phyloP scores from a whole-genome alignment of 1,140 invertebrate species.

The Lineus longissimus region DNA sequence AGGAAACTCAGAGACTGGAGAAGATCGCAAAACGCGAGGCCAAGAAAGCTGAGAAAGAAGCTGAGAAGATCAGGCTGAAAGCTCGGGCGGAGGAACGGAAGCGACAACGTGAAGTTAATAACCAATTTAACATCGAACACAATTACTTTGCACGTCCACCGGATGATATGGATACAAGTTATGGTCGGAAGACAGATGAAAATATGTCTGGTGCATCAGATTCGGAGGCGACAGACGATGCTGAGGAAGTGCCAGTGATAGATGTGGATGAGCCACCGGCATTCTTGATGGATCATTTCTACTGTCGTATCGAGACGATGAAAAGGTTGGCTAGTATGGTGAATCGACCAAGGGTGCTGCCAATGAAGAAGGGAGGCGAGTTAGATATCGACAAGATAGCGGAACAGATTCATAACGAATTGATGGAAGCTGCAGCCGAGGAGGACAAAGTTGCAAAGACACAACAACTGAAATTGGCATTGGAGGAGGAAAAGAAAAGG shows the following conservation, averaged over 20 bases:
- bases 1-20: slow-evolving; percentile 4
- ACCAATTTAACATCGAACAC: not conserved
- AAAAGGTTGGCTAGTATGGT: not conserved
- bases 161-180: not conserved
- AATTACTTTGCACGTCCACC: not conserved
- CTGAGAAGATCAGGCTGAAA: not conserved
- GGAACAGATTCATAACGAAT: not conserved
- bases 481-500: not conserved
- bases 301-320: not conserved
- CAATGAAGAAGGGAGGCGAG: not conserved
- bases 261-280: not conserved
- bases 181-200: too few relatives aligned
- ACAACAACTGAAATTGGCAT: not conserved
- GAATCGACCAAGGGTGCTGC: not conserved
- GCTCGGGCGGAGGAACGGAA: too few relatives aligned
- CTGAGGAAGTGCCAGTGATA: slow-evolving; percentile 7
- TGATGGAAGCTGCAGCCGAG: not conserved
- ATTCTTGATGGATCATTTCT: not conserved
- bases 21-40: slow-evolving; percentile 3
- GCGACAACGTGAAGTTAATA: too few relatives aligned
- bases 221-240: not conserved
- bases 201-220: not conserved
- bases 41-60: slow-evolving; percentile 20
- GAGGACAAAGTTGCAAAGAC: not conserved
- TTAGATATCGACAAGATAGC: not conserved